Base-by-base conservation (phyloP, 1,140 invertebrate genomes). In the Neotoxoptera formosana region DNA sequence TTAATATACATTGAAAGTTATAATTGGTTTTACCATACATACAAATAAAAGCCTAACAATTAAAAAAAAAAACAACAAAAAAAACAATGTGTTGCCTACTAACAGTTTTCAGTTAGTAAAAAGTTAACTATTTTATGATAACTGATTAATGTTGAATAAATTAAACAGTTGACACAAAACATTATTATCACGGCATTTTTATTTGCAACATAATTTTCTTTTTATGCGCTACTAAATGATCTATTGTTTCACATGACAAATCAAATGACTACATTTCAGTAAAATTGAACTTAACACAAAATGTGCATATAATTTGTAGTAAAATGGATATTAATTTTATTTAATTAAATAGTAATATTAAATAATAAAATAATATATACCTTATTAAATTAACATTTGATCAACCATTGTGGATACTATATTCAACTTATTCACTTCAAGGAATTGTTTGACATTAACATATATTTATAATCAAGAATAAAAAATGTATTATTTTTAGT, bases 81-180 rank as follows among this genome's bases (percentile, higher is more conserved):
- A 41, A 88, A 51, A 53, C 23, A 88, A 90, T 67, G 60, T 67
- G 60, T 67, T 67, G 53, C 34, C 6, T 30, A n/a, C 36, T 8
- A 90, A 90, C 53, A 45, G 56, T 17, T 90, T 53, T 56, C 25
- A 17, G 34, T n/a, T 60, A 90, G 11, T 51, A n/a, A 41, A 90
- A 90, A 45, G 6, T 90, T 30, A 76, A 23, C 60, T n/a, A 76
- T n/a, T 76, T 76, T 76, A 76, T 76, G 30, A 67, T 30, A 67
- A 67, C 30, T 11, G 11, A 45, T 67, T 23, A 67, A 83, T 25
- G 3, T 36, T 25, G 9, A 91, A 81, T 14, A 81, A 76, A 91
- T 48, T 51, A 36, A 92, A 83, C 81, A 47, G 90, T 92, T 92
- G 90, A 83, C 90, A 92, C 90, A 83, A 76, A 83, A 48, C 41